Evolutionary conservation across 2,888 invertebrate species (phyloP).

Genomic region (Notodromas monacha): DNA sequence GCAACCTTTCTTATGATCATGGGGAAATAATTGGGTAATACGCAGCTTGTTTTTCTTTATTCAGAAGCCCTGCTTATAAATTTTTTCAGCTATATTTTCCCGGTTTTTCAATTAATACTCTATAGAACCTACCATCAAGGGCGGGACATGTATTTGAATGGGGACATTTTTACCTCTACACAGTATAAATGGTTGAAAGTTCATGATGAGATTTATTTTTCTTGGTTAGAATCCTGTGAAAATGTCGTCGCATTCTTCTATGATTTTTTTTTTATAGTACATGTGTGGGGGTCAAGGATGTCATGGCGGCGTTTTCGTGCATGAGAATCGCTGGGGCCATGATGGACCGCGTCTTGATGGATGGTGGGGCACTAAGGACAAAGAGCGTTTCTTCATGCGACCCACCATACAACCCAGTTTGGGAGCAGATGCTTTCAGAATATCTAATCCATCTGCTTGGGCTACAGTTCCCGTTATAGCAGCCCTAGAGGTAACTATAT

Average conservation of each 20-base stretch:
- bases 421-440: conserved; percentile 19
- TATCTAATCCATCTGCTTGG: conserved; percentile 22
- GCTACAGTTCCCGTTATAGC: conserved; percentile 12
- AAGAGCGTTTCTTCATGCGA: conserved; percentile 20
- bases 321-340: conserved; percentile 16
- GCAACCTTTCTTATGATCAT: too few relatives aligned
- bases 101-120: too few relatives aligned
- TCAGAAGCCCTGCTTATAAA: too few relatives aligned
- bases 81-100: too few relatives aligned
- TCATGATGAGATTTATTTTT: too few relatives aligned
- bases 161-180: too few relatives aligned
- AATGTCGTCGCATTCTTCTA: conserved; percentile 1
- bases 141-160: too few relatives aligned
- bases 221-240: too few relatives aligned
- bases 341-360: conserved; percentile 16
- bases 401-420: conserved; percentile 18
- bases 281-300: conserved; percentile 20
- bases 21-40: too few relatives aligned
- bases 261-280: conserved; percentile 15
- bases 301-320: conserved; percentile 20
- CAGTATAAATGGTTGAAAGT: too few relatives aligned
- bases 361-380: conserved; percentile 23
- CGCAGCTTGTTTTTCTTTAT: too few relatives aligned
- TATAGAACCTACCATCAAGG: too few relatives aligned
- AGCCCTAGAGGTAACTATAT: conserved; percentile 10